phyloP scores from a whole-genome alignment of 2,797 vertebrate genomes.

The Babyrousa celebensis region DNA sequence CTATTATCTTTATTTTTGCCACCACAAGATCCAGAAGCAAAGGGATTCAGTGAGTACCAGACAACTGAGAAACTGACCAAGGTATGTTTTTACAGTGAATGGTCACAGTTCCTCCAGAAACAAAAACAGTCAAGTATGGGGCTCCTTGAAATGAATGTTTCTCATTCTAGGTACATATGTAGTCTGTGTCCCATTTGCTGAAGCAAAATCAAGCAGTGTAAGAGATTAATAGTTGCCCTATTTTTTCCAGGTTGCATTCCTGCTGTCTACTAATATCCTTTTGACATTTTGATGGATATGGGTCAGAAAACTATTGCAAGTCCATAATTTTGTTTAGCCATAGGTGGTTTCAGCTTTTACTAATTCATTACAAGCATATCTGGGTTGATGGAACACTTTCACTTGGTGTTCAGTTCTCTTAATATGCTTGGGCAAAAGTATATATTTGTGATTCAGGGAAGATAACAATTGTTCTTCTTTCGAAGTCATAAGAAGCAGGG shows the following conservation, averaged over 20 bases:
- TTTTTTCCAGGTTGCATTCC: conserved; percentile 78
- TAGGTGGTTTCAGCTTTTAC: conserved; percentile 77
- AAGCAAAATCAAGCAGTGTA: conserved; percentile 73
- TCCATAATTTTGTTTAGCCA: conserved; percentile 87
- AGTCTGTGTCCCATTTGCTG: conserved; percentile 46
- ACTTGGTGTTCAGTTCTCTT: background rate
- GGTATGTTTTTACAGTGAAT: background rate
- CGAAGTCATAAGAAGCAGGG: background rate
- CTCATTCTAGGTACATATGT: conserved; percentile 17
- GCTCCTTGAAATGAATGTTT: background rate
- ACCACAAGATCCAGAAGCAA: background rate
- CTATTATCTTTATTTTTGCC: background rate
- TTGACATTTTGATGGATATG: conserved; percentile 89
- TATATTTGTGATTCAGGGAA: conserved; percentile 53
- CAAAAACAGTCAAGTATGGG: background rate
- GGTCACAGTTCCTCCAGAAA: background rate
- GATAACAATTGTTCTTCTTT: conserved; percentile 47
- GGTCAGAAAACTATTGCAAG: conserved; percentile 83
- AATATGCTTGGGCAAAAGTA: background rate
- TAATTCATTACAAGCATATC: conserved; percentile 82
- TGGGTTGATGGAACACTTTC: conserved; percentile 63
- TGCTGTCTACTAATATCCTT: conserved; percentile 82
- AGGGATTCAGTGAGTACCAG: background rate
- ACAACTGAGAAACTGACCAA: background rate
- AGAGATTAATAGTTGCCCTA: conserved; percentile 80